Evolutionary conservation across 2,797 vertebrate genomes (phyloP).

Genomic region (Thamnophis elegans): DNA sequence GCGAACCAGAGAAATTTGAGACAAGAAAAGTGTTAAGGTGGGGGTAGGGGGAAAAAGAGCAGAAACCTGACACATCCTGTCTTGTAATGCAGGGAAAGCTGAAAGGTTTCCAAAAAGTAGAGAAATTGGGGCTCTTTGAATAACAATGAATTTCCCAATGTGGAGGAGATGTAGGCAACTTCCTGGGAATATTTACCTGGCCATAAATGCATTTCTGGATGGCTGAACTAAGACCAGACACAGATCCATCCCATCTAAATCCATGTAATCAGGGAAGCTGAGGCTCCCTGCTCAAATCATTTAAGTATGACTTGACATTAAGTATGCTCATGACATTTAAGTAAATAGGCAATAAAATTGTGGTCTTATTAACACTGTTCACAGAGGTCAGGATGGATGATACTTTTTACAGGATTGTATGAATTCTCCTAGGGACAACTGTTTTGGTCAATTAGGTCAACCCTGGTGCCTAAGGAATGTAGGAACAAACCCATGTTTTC

Average conservation of each 20-base stretch:
- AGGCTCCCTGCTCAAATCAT: not conserved
- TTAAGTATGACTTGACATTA: no score
- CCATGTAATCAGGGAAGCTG: not conserved
- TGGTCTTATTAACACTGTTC: not conserved
- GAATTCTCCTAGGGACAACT: not conserved
- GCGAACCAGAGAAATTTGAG: constrained; percentile 13
- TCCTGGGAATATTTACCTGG: not conserved
- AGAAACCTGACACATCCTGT: not conserved
- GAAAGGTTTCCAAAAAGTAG: not conserved
- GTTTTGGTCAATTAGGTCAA: not conserved
- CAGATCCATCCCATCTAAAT: not conserved
- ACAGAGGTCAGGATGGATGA: not conserved
- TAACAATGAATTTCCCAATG: not conserved
- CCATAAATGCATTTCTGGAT: not conserved
- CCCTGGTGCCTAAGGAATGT: not conserved
- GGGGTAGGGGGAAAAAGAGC: not conserved
- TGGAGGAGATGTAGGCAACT: not conserved
- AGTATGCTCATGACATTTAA: not conserved
- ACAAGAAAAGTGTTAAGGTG: constrained; percentile 3
- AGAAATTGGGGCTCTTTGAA: not conserved
- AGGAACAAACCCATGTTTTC: not conserved
- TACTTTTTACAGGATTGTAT: not conserved
- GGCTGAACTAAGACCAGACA: not conserved
- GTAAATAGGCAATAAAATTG: not conserved
- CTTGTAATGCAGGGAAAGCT: not conserved